Evolutionary conservation across 2,888 invertebrate species (phyloP), one percentile per base, ranked within the genome.

Genomic region (Bombylius discolor): DNA sequence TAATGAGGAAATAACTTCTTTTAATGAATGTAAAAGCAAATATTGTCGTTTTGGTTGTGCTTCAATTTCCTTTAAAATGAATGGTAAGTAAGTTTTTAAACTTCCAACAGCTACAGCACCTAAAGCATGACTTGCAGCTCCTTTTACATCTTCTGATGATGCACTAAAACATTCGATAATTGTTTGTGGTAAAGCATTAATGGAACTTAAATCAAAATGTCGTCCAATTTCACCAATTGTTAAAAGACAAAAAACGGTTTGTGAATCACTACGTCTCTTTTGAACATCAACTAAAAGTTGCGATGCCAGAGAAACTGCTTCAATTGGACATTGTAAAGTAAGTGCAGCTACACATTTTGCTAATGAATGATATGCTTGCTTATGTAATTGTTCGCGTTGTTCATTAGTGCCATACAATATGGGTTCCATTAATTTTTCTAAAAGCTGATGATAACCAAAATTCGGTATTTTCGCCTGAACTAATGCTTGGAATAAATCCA

Each of bases 181-280:
- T 12, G 87, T 85, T 67, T 85, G 83, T 62, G 89, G 86, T 58
- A 94, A 70, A 61, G 84, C 81, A 49, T 80, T 77, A 60, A 91
- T 84, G 42, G 83, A 79, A 66, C 88, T 89, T 58, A 94, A 76
- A 73, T 93, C 90, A 65, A 94, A 83, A 67, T 93, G 89, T 61
- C 92, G 80, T 7, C 99, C 99, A 64, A 99, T 95, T 80, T 99
- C 99, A 0, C 98, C 99, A 62, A 99, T 85, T 32, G 97, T 91
- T 39, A 98, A 78, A 58, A 99, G 77, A 33, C 95, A 89, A 77
- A 99, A 97, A 66, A 97, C 87, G 66, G 90, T 87, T 63, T 93
- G 88, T 2, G 87, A 82, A 70, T 93, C 92, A 57, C 78, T 79
- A 57, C 82, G 77, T 50, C 82, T 82, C 62, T 78, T 80, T 64